Evolutionary conservation across 2,113 vertebrate genomes (phyloP).

Genomic region (Scytalopus superciliaris): DNA sequence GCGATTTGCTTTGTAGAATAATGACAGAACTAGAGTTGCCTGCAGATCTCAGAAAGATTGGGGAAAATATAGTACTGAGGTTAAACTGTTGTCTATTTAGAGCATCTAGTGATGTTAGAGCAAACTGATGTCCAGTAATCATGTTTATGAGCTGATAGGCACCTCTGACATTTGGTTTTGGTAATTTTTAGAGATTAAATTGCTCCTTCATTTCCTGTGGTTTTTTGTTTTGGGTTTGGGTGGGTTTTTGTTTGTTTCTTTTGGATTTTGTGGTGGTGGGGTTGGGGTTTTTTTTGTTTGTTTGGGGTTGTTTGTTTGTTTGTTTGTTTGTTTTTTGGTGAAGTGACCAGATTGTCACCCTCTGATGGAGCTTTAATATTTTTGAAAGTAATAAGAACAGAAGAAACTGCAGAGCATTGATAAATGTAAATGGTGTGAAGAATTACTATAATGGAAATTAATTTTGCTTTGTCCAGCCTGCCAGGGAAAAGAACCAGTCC

Average conservation of each 20-base stretch:
- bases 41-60: neutral
- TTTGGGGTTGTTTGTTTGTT: neutral
- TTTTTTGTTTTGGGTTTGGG: neutral
- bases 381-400: neutral
- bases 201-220: neutral
- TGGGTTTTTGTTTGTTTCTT: neutral
- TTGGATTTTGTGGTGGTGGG: neutral
- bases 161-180: neutral
- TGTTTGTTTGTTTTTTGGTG: neutral
- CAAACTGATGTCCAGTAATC: neutral
- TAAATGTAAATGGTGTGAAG: neutral
- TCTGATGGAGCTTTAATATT: neutral
- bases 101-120: neutral
- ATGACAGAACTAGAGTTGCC: neutral
- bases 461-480: neutral
- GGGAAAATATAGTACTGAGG: neutral
- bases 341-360: neutral
- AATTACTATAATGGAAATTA: neutral
- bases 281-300: too few relatives aligned
- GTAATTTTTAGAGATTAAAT: neutral
- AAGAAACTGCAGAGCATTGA: neutral
- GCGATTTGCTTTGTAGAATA: neutral
- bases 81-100: neutral
- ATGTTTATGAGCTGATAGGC: neutral
- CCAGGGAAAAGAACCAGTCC: neutral